Base-by-base conservation (phyloP, 1,140 invertebrate species). In the Carcinoscorpius rotundicauda region DNA sequence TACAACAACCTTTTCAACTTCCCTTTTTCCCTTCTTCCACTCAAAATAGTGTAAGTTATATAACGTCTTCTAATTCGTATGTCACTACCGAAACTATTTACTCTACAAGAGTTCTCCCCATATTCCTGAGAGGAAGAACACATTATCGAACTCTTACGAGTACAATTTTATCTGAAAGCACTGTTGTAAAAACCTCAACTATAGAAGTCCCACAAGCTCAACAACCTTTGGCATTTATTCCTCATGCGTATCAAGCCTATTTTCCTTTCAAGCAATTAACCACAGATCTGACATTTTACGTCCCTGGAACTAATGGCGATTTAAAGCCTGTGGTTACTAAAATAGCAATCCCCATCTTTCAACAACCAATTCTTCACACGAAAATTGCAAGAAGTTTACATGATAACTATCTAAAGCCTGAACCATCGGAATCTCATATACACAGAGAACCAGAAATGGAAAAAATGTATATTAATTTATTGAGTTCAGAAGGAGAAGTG, bases 21-120 rank as follows among this genome's bases (percentile, higher is more conserved):
- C 29, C 29, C 29, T 29, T 29, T 29, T 71, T 67, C 61, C 67
- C 65, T n/a, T 78, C 66, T 8, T 29, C 29, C 29, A 29, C 2
- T 29, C 29, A 29, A 29, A 66, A 58, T 60, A 64, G 63, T 29
- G 63, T 62, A 51, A 62, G 62, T 5, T 48, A 69, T n/a, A 51
- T 68, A 58, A 68, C 66, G 29, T 71, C 68, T 49, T 65, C 60
- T 57, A 62, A 67, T 60, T 66, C 72, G 56, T 72, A 86, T 75
- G 86, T 89, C 1, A 91, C 88, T 4, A 88, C 89, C 4, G 93
- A 92, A 76, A 86, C 93, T 0, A 84, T 94, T n/a, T 91, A 89
- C 5, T 85, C 86, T 66, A 90, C 89, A 58, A 93, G 90, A 0
- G 84, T 93, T 51, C 79, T 94, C 59, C 88, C 90, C 3, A 82